Evolutionary conservation across 2,888 invertebrate species (phyloP), one percentile per base, ranked within the genome.

Genomic region (Noctua fimbriata): DNA sequence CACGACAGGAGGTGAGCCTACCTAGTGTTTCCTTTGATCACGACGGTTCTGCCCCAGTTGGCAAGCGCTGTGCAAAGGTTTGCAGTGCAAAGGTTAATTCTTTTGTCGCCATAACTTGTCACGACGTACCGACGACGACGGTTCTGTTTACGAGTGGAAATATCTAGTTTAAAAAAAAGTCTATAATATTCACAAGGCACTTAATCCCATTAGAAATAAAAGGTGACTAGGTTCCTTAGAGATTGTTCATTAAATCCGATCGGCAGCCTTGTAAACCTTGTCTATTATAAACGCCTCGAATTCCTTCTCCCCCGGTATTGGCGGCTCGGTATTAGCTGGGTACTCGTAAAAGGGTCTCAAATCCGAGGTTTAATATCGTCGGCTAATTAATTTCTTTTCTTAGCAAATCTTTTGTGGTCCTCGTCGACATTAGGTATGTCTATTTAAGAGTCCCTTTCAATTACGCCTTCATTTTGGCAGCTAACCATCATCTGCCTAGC

Each of bases 31-130:
- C 93, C 93, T 94, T 94, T 93, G 94, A 94, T 93, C 92, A 93
- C 90, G 90, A 87, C 89, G 87, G 87, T 91, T 92, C 92, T 93
- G 94, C 93, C 91, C 94, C 92, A 94, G 93, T 94, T 94, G 92
- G 91, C 92, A 89, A 87, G 89, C 89, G 89, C 89, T 90, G 88
- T 87, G 84, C 82, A 88, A 89, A 88, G 88, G 90, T 90, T 90
- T 85, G 88, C 88, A 89, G 88, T 81, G 88, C 77, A 85, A 85
- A 88, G 89, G 91, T 90, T 92, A 91, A 92, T 92, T 92, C 88
- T 92, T 92, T 93, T 92, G 92, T 91, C 88, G 85, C 77, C 82
- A 87, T 75, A 75, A 84, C 82, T 65, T 75, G 58, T 73, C 63
- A 66, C 47, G 21, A 67, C n/a, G 66, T 79, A 65, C 32, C 36